phyloP scores from a whole-genome alignment of 2,113 vertebrate species.

The Smithornis capensis region DNA sequence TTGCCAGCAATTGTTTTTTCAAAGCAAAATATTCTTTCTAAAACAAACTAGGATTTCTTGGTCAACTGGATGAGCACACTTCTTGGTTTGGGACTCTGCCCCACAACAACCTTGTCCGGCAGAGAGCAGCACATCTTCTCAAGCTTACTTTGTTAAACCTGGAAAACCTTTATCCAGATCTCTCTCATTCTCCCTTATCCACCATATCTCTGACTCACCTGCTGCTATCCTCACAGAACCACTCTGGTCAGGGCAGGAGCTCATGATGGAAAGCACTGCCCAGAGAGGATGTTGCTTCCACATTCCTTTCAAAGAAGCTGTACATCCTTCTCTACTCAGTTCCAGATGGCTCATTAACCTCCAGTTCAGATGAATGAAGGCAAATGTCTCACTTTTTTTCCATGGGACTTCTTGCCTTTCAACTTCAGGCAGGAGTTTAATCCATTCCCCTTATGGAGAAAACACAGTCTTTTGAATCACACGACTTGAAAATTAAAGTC shows the following conservation, averaged over 20 bases:
- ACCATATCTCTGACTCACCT: not conserved
- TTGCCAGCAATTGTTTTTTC: not conserved
- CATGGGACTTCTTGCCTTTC: not conserved
- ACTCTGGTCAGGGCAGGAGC: not conserved
- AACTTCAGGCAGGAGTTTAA: not conserved
- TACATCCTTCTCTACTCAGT: not conserved
- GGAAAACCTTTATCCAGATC: not conserved
- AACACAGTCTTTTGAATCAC: not conserved
- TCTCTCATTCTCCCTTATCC: not conserved
- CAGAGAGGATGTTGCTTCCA: not conserved
- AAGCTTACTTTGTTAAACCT: not conserved
- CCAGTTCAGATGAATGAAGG: not conserved
- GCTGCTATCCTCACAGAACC: not conserved
- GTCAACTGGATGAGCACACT: rapidly evolving
- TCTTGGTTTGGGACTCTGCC: not conserved
- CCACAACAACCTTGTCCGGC: not conserved
- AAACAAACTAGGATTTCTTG: not conserved
- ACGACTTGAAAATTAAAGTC: not conserved
- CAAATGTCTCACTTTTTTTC: not conserved
- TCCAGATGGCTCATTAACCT: not conserved
- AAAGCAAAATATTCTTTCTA: not conserved
- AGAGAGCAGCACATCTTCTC: not conserved
- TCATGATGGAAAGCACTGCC: not conserved
- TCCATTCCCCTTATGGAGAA: not conserved
- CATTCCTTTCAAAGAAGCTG: not conserved